Evolutionary conservation across 2,113 vertebrate genomes (phyloP).

Genomic region (Pterocles gutturalis): DNA sequence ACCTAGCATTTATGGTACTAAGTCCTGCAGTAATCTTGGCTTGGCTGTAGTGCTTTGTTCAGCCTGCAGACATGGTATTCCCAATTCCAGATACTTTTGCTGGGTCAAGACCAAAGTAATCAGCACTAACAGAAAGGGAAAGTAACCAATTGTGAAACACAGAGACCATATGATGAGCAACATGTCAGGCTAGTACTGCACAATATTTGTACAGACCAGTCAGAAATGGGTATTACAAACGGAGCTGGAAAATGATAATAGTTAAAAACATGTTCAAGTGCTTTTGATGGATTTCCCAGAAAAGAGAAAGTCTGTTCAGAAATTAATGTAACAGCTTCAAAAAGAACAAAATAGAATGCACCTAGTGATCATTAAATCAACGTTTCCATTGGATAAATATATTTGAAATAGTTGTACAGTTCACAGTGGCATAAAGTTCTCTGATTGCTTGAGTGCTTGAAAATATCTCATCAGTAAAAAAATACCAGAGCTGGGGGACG

Average conservation of each 20-base stretch:
- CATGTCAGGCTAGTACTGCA: not conserved
- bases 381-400: conserved; percentile 52
- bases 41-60: conserved; percentile 5
- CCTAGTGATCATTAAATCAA: conserved; percentile 55
- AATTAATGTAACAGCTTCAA: conserved; percentile 56
- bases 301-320: conserved; percentile 25
- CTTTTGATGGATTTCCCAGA: not conserved
- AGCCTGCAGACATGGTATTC: conserved; percentile 43
- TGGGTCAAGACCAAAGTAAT: conserved; percentile 29
- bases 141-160: conserved; percentile 29
- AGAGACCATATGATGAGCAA: not conserved
- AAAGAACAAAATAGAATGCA: conserved; percentile 4
- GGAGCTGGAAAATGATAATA: conserved; percentile 8
- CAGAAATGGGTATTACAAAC: conserved; percentile 29
- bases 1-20: not conserved
- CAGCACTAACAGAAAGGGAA: conserved; percentile 17
- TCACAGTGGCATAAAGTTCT: conserved; percentile 75
- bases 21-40: not conserved
- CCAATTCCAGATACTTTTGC: conserved; percentile 39
- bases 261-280: not conserved
- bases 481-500: conserved; percentile 82
- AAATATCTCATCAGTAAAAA: conserved; percentile 84
- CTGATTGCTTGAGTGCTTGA: conserved; percentile 78
- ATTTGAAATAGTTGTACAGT: conserved; percentile 76
- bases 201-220: not conserved